Evolutionary conservation across 2,113 vertebrate genomes (phyloP).

Genomic region (Limnothrissa miodon): DNA sequence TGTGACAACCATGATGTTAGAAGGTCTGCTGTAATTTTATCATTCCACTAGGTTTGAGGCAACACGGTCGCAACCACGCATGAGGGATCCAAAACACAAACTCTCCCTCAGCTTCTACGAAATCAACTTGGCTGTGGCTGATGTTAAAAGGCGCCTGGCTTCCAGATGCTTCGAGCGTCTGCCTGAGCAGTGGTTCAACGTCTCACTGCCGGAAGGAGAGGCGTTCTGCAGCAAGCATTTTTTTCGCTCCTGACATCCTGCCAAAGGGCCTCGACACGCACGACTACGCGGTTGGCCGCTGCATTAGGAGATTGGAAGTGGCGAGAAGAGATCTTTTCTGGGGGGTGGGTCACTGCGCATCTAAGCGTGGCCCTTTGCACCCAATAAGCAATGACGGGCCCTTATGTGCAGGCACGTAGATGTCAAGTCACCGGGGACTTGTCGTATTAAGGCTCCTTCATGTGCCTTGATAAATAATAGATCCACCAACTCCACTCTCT

Average conservation of each 20-base stretch:
- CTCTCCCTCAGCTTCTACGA: neutral
- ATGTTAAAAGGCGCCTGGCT: conserved; percentile 52
- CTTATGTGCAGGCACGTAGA: neutral
- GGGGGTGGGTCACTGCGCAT: neutral
- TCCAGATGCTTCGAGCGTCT: conserved; percentile 57
- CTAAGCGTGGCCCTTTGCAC: neutral
- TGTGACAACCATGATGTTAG: neutral
- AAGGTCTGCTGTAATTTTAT: neutral
- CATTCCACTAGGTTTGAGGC: no score
- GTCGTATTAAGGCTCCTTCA: conserved; percentile 46
- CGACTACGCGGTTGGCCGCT: conserved; percentile 31
- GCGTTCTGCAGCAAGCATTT: conserved; percentile 63
- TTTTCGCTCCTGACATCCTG: conserved; percentile 67
- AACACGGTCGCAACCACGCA: neutral
- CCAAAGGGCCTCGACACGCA: conserved; percentile 41
- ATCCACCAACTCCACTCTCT: conserved; percentile 47
- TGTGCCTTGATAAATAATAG: conserved; percentile 60
- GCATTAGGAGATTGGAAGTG: conserved; percentile 21
- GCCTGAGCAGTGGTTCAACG: neutral
- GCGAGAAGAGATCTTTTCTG: neutral
- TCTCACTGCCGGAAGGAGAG: conserved; percentile 58
- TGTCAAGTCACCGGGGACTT: conserved; percentile 15
- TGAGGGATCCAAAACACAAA: neutral
- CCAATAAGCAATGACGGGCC: neutral
- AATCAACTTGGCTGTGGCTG: conserved; percentile 50